phyloP scores from a whole-genome alignment of 2,113 vertebrate species.

The Hylia prasina region DNA sequence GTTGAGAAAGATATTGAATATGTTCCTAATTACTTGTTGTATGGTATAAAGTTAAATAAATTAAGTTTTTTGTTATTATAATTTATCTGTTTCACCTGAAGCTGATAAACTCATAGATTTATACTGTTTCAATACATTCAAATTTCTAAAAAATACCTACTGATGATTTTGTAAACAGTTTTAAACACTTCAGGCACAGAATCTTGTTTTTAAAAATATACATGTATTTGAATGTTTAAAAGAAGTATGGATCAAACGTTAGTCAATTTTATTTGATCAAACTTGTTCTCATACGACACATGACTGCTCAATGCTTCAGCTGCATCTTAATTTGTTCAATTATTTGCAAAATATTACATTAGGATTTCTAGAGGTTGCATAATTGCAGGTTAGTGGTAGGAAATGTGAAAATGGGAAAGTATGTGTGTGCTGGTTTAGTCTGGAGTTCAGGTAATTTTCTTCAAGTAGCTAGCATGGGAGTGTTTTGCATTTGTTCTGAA shows the following conservation, averaged over 20 bases:
- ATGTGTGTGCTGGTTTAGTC: background rate
- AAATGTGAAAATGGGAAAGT: background rate
- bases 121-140: background rate
- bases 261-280: background rate
- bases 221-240: background rate
- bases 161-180: background rate
- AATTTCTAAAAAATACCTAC: background rate
- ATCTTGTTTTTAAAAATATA: background rate
- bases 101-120: background rate
- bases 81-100: background rate
- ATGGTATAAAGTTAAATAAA: background rate
- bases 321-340: background rate
- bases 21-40: background rate
- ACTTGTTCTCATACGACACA: background rate
- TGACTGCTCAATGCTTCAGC: background rate
- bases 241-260: background rate
- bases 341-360: background rate
- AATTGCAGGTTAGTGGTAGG: background rate
- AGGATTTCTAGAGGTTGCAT: background rate
- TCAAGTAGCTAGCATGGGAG: background rate
- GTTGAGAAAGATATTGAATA: background rate
- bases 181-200: background rate
- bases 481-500: background rate
- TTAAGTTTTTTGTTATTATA: background rate
- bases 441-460: background rate